Conservation (phyloP, 2,888 invertebrate genomes). For the Macrophya alboannulata region DNA sequence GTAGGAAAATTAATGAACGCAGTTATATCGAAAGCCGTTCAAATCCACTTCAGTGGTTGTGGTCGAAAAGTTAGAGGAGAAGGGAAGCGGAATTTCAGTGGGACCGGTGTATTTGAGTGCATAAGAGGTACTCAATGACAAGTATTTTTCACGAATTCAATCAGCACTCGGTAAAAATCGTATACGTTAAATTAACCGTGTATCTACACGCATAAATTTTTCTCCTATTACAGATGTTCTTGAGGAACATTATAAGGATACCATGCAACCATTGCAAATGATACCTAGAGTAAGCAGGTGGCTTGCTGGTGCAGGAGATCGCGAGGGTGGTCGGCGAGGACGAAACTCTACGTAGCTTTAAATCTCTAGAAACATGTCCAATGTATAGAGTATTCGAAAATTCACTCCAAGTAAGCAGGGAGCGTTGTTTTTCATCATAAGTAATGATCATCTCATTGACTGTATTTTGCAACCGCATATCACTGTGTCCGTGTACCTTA, state of each 20-base stretch:
- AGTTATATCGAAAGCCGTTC: not conserved
- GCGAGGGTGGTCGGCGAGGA: not conserved
- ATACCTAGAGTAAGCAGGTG: not conserved
- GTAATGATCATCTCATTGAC: too few species aligned
- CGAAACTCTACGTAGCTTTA: not conserved
- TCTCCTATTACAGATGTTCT: not conserved
- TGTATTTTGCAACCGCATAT: not conserved
- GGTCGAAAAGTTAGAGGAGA: not conserved
- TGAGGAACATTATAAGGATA: slow-evolving; percentile 6
- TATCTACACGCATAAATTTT: not conserved
- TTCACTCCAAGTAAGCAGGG: not conserved
- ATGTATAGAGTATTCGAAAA: not conserved
- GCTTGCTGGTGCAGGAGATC: slow-evolving; percentile 1
- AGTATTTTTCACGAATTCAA: not conserved
- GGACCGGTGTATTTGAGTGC: not conserved
- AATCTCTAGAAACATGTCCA: not conserved
- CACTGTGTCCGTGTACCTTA: too few species aligned
- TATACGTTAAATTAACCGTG: too few species aligned
- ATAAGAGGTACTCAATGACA: not conserved
- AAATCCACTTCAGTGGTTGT: not conserved
- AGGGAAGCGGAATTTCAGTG: not conserved
- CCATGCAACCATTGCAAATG: not conserved
- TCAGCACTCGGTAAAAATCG: not conserved
- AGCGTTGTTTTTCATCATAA: not conserved
- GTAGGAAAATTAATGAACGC: not conserved